Conservation (phyloP, 2,888 invertebrate species). For the Nipponacmea schrenckii region DNA sequence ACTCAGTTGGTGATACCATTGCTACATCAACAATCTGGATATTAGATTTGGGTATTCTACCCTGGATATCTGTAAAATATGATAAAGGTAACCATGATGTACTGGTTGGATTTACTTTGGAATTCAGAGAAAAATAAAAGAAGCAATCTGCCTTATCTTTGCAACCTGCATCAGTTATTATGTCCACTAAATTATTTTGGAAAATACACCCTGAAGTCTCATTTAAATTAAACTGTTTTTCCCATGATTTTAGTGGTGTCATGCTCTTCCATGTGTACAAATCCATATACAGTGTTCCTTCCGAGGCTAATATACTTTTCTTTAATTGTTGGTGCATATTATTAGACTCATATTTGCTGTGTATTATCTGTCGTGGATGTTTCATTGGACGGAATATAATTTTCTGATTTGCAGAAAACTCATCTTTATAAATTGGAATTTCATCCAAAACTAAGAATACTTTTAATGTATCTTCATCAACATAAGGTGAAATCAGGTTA, state of each 20-base stretch:
- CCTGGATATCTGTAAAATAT: slow-evolving; percentile 47
- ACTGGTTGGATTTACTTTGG: slow-evolving; percentile 27
- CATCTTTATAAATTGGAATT: slow-evolving; percentile 38
- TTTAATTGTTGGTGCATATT: neutral
- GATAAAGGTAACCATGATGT: slow-evolving; percentile 50
- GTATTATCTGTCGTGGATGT: neutral
- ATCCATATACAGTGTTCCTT: slow-evolving; percentile 26
- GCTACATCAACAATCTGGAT: slow-evolving; percentile 45
- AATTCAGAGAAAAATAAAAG: slow-evolving; percentile 43
- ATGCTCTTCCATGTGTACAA: slow-evolving; percentile 51
- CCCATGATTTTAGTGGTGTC: slow-evolving; percentile 48
- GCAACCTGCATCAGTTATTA: slow-evolving; percentile 45
- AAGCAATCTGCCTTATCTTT: slow-evolving; percentile 44
- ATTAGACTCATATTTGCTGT: neutral
- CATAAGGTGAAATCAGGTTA: slow-evolving; percentile 65
- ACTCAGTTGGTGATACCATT: slow-evolving; percentile 26
- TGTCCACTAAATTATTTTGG: slow-evolving; percentile 26
- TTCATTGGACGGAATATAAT: neutral
- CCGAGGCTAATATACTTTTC: neutral
- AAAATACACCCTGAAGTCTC: slow-evolving; percentile 49
- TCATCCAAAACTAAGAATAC: slow-evolving; percentile 52
- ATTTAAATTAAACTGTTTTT: slow-evolving; percentile 42
- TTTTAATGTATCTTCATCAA: slow-evolving; percentile 45
- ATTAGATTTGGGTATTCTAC: slow-evolving; percentile 45
- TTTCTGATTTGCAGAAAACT: slow-evolving; percentile 25